A percentile compares a stretch with the other conserved stretches of the same genome.
phyloP scores from a whole-genome alignment of 2,888 invertebrate genomes.

The Lepetodrilus schrolli region DNA sequence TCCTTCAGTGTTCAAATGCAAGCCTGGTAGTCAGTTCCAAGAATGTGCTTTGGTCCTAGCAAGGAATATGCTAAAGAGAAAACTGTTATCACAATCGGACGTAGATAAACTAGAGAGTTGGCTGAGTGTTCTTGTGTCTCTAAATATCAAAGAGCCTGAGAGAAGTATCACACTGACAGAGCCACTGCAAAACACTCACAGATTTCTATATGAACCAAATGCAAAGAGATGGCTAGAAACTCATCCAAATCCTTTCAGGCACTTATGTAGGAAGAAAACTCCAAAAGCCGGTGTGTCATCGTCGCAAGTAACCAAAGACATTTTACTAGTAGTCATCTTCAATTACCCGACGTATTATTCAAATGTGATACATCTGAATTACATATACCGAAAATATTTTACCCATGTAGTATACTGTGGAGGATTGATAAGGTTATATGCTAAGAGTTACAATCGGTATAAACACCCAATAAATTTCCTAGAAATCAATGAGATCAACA shows the following conservation, averaged over 20 bases:
- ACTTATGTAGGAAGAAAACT: not conserved
- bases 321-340: not conserved
- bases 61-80: not conserved
- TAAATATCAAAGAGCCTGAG: not conserved
- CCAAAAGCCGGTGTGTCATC: no score
- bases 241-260: no score
- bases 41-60: not conserved
- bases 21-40: not conserved
- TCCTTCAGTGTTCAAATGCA: not conserved
- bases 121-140: not conserved
- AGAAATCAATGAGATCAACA: conserved; percentile 5
- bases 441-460: not conserved
- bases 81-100: not conserved
- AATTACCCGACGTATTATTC: not conserved
- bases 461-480: not conserved
- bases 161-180: no score
- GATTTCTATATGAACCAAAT: not conserved
- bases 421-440: not conserved
- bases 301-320: not conserved
- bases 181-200: no score
- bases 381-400: conserved; percentile 24
- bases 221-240: no score
- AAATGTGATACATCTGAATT: not conserved
- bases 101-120: not conserved
- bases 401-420: conserved; percentile 25